Evolutionary conservation across 2,888 invertebrate genomes (phyloP).

Genomic region (Merodon equestris): DNA sequence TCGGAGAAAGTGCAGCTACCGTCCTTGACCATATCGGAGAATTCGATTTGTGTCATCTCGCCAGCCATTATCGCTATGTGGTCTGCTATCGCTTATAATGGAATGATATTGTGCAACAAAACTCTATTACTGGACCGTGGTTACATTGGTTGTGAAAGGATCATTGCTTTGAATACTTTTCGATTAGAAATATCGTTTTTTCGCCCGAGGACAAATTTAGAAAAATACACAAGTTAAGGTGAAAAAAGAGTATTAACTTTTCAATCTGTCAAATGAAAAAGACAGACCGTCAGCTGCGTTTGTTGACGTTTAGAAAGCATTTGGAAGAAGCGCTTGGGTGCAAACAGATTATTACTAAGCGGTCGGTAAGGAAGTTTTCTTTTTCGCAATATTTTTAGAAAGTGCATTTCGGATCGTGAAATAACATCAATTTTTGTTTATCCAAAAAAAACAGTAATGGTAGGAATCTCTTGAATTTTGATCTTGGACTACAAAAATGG

Average conservation of each 20-base stretch:
- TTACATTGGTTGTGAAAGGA: not conserved
- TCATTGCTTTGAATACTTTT: not conserved
- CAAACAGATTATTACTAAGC: not conserved
- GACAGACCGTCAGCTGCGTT: constrained; percentile 52
- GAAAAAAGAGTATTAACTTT: constrained; percentile 30
- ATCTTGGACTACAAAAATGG: too few species aligned
- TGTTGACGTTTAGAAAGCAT: constrained; percentile 56
- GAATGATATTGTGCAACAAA: constrained; percentile 38
- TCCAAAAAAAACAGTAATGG: too few species aligned
- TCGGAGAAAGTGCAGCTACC: constrained; percentile 54
- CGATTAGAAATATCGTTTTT: not conserved
- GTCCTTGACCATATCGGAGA: constrained; percentile 65
- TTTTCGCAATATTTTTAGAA: not conserved
- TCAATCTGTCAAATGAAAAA: constrained; percentile 29
- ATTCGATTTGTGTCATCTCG: constrained; percentile 59
- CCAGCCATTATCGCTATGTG: constrained; percentile 48
- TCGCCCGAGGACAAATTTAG: not conserved
- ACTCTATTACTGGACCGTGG: not conserved
- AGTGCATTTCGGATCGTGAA: too few species aligned
- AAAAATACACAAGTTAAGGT: constrained; percentile 26
- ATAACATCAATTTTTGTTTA: too few species aligned
- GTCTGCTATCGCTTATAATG: constrained; percentile 28
- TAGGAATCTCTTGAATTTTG: too few species aligned
- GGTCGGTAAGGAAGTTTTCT: constrained; percentile 4
- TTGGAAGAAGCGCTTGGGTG: constrained; percentile 10